A percentile compares a stretch with the other conserved stretches of the same genome.
Evolutionary conservation across 1,140 invertebrate genomes (phyloP).

Genomic region (Aphis gossypii): DNA sequence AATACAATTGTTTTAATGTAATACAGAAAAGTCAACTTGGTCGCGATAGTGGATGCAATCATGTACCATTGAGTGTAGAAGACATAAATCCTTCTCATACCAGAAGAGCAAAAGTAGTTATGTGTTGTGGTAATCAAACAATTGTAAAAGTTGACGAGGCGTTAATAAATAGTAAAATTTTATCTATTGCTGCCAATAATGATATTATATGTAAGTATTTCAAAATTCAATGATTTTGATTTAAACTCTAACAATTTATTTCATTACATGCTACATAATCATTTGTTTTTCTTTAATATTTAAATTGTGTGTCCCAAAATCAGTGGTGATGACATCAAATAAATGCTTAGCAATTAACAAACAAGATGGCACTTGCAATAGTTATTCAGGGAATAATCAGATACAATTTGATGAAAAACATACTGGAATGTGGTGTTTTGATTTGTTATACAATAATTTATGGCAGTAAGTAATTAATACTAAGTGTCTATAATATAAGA

Average conservation of each 20-base stretch:
- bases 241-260: not conserved
- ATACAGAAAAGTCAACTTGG: slow-evolving; percentile 89
- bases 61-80: slow-evolving; percentile 81
- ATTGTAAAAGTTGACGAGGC: slow-evolving; percentile 93
- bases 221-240: not conserved
- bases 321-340: slow-evolving; percentile 70
- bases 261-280: slow-evolving; percentile 2
- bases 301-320: slow-evolving; percentile 75
- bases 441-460: slow-evolving; percentile 86
- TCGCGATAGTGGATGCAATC: slow-evolving; percentile 75
- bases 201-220: slow-evolving; percentile 78
- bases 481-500: not conserved
- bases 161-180: slow-evolving; percentile 87
- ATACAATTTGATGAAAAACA: slow-evolving; percentile 71
- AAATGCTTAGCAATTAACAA: slow-evolving; percentile 87
- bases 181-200: slow-evolving; percentile 88
- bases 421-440: slow-evolving; percentile 76
- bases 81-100: slow-evolving; percentile 79
- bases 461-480: slow-evolving; percentile 71
- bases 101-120: slow-evolving; percentile 89
- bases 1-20: not conserved
- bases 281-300: slow-evolving; percentile 58
- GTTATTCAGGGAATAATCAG: slow-evolving; percentile 80
- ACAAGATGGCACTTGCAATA: slow-evolving; percentile 81
- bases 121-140: slow-evolving; percentile 93